Evolutionary conservation across 2,113 vertebrate genomes (phyloP), one percentile per base, ranked within the genome.

Genomic region (Lasiurus borealis): DNA sequence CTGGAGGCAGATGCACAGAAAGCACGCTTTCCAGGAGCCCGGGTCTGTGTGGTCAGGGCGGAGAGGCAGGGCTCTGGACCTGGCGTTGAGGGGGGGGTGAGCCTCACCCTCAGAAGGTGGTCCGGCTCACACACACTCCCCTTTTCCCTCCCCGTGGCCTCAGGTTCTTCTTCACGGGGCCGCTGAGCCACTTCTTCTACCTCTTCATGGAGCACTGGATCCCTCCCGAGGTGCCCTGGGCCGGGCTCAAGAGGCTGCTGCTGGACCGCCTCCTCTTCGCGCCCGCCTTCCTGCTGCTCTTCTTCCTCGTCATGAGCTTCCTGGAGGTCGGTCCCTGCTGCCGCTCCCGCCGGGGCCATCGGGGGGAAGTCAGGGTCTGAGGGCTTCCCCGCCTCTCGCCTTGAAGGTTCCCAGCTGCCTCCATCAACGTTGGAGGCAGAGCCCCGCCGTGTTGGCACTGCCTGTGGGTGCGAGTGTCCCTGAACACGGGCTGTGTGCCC

Each of bases 171-270:
- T 96, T 99, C 90, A 99, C 99, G 48, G 99, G 99, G 31, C 99
- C 99, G 0, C 89, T 99, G 91, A 99, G 99, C 94, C 99, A 99
- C 96, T 98, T 98, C 96, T 99, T 99, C 96, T 99, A 99, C 98
- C 98, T 99, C 91, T 97, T 98, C 94, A 95, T 99, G 98, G 99
- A 99, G 75, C 96, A 96, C 52, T 97, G 98, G 97, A 97, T 99
- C 85, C 99, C 99, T 19, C 95, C 98, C 2, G 98, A 98, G 62
- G 97, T 97, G 11, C 98, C 98, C 0, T 97, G 98, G 95, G 98
- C 98, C 34, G 94, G 98, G 9, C n/a, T 99, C 90, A 99, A 98
- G 93, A 98, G 99, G 34, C 98, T 99, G 6, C 98, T 99, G 0
- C 95, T 99, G 97, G 99, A 99, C 76, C 98, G 99, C 2, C 98